Conservation (phyloP, 2,888 invertebrate genomes). For the Axea sp. region DNA sequence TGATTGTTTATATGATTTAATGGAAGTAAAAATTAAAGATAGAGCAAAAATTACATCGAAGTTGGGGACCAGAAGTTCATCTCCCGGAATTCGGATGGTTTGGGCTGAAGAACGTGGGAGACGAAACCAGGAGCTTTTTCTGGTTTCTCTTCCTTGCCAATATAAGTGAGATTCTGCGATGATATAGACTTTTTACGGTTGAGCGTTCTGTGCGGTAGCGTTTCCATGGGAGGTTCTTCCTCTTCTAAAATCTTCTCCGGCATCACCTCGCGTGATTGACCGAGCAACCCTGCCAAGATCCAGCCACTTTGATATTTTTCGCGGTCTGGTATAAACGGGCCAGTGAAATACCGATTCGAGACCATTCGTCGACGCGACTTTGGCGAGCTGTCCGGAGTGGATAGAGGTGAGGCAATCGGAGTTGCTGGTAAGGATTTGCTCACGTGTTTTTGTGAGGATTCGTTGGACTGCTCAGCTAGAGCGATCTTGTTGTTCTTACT, state of each 20-base stretch:
- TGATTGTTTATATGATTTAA: slow-evolving; percentile 10
- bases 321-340: slow-evolving; percentile 78
- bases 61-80: slow-evolving; percentile 94
- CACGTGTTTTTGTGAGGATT: slow-evolving; percentile 76
- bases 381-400: slow-evolving; percentile 82
- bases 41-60: slow-evolving; percentile 83
- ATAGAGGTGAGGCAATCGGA: slow-evolving; percentile 83
- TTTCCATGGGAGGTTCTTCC: slow-evolving; percentile 68
- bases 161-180: slow-evolving; percentile 75
- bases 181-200: slow-evolving; percentile 78
- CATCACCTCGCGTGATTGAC: slow-evolving; percentile 83
- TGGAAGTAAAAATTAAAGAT: neutral
- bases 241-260: slow-evolving; percentile 84
- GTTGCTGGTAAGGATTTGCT: slow-evolving; percentile 87
- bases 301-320: slow-evolving; percentile 82
- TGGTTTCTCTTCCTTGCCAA: slow-evolving; percentile 71
- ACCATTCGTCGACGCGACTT: slow-evolving; percentile 80
- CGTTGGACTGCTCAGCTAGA: slow-evolving; percentile 40
- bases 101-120: slow-evolving; percentile 79
- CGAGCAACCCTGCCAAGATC: slow-evolving; percentile 84
- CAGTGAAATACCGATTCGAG: slow-evolving; percentile 84
- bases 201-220: slow-evolving; percentile 70
- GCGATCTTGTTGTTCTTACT: slow-evolving; percentile 66
- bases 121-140: slow-evolving; percentile 71
- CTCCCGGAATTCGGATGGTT: slow-evolving; percentile 87